Base-by-base conservation (phyloP, 2,888 invertebrate genomes). In the Meiosimyza decipiens region DNA sequence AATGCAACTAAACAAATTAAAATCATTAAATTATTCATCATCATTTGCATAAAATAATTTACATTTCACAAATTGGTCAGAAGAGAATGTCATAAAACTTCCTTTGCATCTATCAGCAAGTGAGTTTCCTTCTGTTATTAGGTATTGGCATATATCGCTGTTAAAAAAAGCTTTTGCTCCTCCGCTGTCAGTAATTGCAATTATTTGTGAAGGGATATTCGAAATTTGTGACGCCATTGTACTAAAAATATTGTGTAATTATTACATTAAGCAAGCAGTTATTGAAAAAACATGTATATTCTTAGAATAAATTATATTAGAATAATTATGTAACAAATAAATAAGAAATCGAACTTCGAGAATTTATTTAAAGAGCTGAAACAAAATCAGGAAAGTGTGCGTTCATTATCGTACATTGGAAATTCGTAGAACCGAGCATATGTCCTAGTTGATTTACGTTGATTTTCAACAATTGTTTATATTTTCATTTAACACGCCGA, bases 161-260 rank as follows among this genome's bases (percentile, higher is more conserved):
- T 93, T 94, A 88, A 96, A 97, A 89, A 96, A 95, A 12, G 96
- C 94, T 83, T 92, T 94, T 0, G 95, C 95, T 3, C 95, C 95
- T 52, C 95, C 94, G 65, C 94, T 94, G 82, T 97, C 96, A 7
- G 96, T 95, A 78, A 98, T 94, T 50, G 97, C 95, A 87, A 97
- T 92, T 88, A 97, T 95, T 90, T 97, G 97, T 79, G 96, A 94
- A 13, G 96, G 96, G 82, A 96, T 89, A 88, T 95, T 95, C 78
- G 96, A 94, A 87, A 97, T 95, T 89, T 95, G 95, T 90, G 94
- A 94, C 18, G 96, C 95, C 88, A 97, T 96, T 69, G 97, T 95
- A 85, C 96, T 97, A 57, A 12, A 73, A 40, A 40, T 40, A 40
- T 40, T 22, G 16, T 7, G 6, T 15, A 47, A 71, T 18, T 18